These are phyloP conservation scores for Mya arenaria DNA, from an alignment of 1,140 invertebrate genomes.

Conservation along the genomic window DNA sequence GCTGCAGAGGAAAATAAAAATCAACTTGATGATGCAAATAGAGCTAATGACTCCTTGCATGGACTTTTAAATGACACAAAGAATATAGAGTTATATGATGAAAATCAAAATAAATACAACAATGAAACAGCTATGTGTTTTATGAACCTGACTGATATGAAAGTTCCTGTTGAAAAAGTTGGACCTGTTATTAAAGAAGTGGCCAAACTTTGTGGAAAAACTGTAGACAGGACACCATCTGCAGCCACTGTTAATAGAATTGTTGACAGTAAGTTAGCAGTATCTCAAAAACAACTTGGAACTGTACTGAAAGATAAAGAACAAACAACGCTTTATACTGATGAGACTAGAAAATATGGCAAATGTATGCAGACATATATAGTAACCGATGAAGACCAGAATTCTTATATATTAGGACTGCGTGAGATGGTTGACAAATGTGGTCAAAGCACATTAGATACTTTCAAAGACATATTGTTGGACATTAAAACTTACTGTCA, in stretches of 20 bases:
- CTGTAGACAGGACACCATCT: slow-evolving; percentile 1
- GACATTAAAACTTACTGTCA: slow-evolving; percentile 36
- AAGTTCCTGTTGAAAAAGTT: slow-evolving; percentile 32
- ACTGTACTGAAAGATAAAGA: not conserved
- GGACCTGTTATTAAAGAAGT: slow-evolving; percentile 36
- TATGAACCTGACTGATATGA: slow-evolving; percentile 46
- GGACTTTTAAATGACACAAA: not conserved
- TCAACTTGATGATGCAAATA: not conserved
- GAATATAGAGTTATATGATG: slow-evolving; percentile 34
- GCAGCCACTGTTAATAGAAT: slow-evolving; percentile 25
- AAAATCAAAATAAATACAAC: not conserved
- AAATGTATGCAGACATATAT: slow-evolving; percentile 19
- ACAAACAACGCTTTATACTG: slow-evolving; percentile 13
- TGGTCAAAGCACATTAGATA: slow-evolving; percentile 19
- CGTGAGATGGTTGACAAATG: slow-evolving; percentile 34
- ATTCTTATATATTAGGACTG: slow-evolving; percentile 23
- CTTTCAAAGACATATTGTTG: slow-evolving; percentile 5
- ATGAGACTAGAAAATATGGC: slow-evolving; percentile 29
- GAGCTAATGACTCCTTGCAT: slow-evolving; percentile 22
- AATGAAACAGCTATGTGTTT: slow-evolving; percentile 15
- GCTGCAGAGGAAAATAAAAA: not conserved
- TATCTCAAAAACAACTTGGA: slow-evolving; percentile 37
- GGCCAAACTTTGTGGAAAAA: slow-evolving; percentile 39
- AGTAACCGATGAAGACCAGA: slow-evolving; percentile 24
- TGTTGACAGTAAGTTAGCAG: slow-evolving; percentile 35